Evolutionary conservation across 2,888 invertebrate species (phyloP), one percentile per base, ranked within the genome.

Genomic region (Tenthredo scrophulariae): DNA sequence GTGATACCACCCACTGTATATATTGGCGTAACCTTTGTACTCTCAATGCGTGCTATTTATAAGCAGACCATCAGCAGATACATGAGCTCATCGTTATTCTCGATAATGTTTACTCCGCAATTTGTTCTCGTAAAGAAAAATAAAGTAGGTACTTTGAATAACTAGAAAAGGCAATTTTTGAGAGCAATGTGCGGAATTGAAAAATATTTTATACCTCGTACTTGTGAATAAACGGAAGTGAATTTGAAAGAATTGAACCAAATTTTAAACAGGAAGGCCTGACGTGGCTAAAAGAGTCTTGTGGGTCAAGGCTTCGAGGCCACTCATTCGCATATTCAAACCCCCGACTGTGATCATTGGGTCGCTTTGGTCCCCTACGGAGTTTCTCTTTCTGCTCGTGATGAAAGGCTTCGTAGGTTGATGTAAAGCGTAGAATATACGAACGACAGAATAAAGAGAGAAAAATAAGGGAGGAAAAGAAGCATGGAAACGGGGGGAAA

Each of bases 261-360:
- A 75, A 75, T 75, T 40, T 22, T 7, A 18, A 40, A 37, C 37
- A 75, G 46, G 26, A 26, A 75, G 15, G 75, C 43, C 43, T 74
- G 40, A 43, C 50, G 50, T 50, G 50, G 1, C n/a, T 54, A 54
- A 43, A 46, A 43, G 22, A 46, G 58, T n/a, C 10, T 80, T 62
- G 22, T n/a, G 80, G 62, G 80, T 80, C 80, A 80, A 80, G 58
- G 80, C 80, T 62, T 40, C n/a, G 7, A 33, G 50, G 40, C 80
- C 22, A 62, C 80, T 80, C 37, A 22, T 80, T 80, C 29, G 80
- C 80, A 80, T 80, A 80, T 80, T 40, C 37, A 80, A 80, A 80
- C n/a, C 50, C 29, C 22, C 22, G 77, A 40, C 62, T 80, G 22
- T 80, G 80, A 62, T 62, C 58, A 80, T 62, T 74, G 15, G 72